Conservation (phyloP, 2,113 vertebrate genomes). For the Xiphias gladius region DNA sequence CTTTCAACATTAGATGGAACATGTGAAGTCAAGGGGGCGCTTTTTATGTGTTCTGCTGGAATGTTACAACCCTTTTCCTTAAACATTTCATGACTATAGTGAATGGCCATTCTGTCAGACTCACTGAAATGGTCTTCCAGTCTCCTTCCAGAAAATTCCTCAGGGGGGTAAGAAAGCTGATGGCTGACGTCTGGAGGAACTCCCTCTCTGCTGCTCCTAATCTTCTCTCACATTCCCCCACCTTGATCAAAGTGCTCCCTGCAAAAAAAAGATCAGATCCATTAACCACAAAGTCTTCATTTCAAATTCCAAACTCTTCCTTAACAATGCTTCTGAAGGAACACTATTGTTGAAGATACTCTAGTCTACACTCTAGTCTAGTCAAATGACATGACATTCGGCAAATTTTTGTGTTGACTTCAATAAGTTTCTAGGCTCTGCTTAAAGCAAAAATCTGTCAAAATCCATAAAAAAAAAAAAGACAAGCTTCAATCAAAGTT, state of each 20-base stretch:
- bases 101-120: constrained; percentile 59
- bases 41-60: too few relatives aligned
- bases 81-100: neutral
- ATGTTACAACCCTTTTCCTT: neutral
- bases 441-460: too few relatives aligned
- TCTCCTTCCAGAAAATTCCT: constrained; percentile 98
- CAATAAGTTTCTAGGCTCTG: too few relatives aligned
- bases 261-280: constrained; percentile 1
- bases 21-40: too few relatives aligned
- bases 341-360: neutral
- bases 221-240: constrained; percentile 91
- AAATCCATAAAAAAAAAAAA: too few relatives aligned
- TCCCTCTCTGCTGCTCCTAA: constrained; percentile 91
- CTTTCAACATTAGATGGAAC: neutral
- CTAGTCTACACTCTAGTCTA: neutral
- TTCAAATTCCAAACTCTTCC: neutral
- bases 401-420: too few relatives aligned
- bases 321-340: neutral
- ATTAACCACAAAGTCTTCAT: constrained; percentile 2
- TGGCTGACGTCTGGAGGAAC: constrained; percentile 90
- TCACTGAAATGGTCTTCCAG: constrained; percentile 95
- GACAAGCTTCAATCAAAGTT: too few relatives aligned
- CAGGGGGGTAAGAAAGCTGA: constrained; percentile 93
- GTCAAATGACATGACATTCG: too few relatives aligned
- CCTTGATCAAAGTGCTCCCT: constrained; percentile 90